phyloP scores from a whole-genome alignment of 2,113 vertebrate genomes.

The Crotalus viridis region DNA sequence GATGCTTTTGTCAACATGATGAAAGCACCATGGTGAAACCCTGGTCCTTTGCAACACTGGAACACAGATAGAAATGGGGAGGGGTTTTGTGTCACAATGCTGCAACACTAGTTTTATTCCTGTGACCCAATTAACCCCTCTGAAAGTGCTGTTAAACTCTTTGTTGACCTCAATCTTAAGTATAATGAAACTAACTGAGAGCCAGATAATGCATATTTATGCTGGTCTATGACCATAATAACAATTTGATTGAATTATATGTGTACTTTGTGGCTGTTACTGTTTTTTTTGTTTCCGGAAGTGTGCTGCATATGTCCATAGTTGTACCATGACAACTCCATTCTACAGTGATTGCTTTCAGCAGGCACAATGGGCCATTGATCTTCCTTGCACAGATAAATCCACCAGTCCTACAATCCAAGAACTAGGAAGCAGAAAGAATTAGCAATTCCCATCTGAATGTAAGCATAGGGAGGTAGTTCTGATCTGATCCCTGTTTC shows the following conservation, averaged over 20 bases:
- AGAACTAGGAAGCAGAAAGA: slow-evolving; percentile 46
- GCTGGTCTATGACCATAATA: not conserved
- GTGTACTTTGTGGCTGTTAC: not conserved
- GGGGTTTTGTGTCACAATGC: not conserved
- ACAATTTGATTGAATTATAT: not conserved
- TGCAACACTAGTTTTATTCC: not conserved
- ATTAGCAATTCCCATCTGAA: slow-evolving; percentile 15
- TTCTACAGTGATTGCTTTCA: slow-evolving; percentile 40
- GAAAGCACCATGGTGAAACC: not conserved
- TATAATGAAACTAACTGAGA: slow-evolving; percentile 32
- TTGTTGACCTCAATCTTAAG: not conserved
- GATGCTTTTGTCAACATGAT: not conserved
- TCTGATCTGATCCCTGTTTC: slow-evolving; percentile 1
- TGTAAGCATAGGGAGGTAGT: not conserved
- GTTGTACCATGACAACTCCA: not conserved
- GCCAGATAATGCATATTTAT: slow-evolving; percentile 1
- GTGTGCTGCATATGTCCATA: not conserved
- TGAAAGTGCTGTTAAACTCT: not conserved
- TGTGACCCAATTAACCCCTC: not conserved
- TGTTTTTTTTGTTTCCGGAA: not conserved
- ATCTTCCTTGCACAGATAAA: slow-evolving; percentile 39
- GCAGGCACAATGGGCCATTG: slow-evolving; percentile 15
- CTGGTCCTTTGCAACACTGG: not conserved
- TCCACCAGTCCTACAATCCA: slow-evolving; percentile 22
- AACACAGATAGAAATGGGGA: not conserved